Evolutionary conservation across 2,113 vertebrate species (phyloP).

Genomic region (Brachyistius frenatus): DNA sequence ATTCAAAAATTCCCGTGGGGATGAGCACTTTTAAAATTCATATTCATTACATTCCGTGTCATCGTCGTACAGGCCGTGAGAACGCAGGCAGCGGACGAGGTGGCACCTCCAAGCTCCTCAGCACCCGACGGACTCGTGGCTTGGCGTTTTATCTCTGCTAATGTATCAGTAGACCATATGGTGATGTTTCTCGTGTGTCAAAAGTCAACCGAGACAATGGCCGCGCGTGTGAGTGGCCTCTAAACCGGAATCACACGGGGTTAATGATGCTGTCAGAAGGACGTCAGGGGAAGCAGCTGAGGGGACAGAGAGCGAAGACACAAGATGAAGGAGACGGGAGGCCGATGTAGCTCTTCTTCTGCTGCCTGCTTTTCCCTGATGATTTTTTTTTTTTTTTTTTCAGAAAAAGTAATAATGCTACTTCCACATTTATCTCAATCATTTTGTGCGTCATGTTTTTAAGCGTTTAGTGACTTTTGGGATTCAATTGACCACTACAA

Average conservation of each 20-base stretch:
- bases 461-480: no score
- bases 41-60: neutral
- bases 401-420: no score
- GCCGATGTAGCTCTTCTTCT: neutral
- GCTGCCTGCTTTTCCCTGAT: neutral
- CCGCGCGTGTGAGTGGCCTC: neutral
- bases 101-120: no score
- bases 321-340: neutral
- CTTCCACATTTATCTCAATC: no score
- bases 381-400: neutral
- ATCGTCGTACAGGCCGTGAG: neutral
- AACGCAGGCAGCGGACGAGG: neutral
- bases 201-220: no score
- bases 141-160: neutral
- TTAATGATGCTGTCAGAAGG: constrained; percentile 55
- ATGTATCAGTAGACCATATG: neutral
- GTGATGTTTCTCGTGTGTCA: neutral
- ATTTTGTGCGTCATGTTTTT: no score
- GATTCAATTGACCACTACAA: no score
- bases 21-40: constrained; percentile 17
- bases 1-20: constrained; percentile 9
- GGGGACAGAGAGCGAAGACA: neutral
- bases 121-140: no score
- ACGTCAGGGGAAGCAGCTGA: constrained; percentile 3
- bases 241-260: constrained; percentile 17